Evolutionary conservation across 2,888 invertebrate genomes (phyloP).

Genomic region (Ephialtes manifestator): DNA sequence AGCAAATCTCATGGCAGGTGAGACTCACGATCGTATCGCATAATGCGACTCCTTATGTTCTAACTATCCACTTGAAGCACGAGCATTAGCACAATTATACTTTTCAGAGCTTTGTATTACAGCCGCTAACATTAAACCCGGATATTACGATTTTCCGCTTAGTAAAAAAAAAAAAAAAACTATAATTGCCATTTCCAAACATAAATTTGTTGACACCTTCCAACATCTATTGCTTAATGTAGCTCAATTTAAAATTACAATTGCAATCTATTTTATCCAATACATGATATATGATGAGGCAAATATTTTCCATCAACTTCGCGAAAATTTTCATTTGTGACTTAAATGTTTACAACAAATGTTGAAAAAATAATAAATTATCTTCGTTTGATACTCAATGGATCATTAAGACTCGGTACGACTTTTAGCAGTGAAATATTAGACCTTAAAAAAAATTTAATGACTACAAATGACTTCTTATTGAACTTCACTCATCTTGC

Average conservation of each 20-base stretch:
- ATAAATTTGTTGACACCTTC: not conserved
- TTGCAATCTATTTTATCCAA: not conserved
- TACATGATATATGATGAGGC: no score
- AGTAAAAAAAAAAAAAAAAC: constrained; percentile 18
- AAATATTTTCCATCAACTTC: not conserved
- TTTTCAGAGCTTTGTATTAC: not conserved
- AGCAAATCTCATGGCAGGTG: constrained; percentile 52
- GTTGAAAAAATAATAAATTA: not conserved
- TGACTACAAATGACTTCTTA: not conserved
- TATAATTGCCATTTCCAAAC: constrained; percentile 2
- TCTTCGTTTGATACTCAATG: not conserved
- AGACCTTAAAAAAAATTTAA: not conserved
- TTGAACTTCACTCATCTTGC: not conserved
- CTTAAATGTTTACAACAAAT: not conserved
- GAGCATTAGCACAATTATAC: constrained; percentile 36
- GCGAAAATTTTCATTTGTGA: not conserved
- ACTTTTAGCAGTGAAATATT: not conserved
- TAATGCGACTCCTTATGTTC: constrained; percentile 47
- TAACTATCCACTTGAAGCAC: constrained; percentile 35
- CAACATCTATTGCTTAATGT: not conserved
- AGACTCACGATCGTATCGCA: constrained; percentile 51
- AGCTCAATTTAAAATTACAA: not conserved
- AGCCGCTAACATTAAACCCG: constrained; percentile 8
- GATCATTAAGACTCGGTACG: not conserved
- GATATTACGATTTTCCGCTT: constrained; percentile 44